phyloP scores from a whole-genome alignment of 2,797 vertebrate genomes.

The Cossypha dichroa region DNA sequence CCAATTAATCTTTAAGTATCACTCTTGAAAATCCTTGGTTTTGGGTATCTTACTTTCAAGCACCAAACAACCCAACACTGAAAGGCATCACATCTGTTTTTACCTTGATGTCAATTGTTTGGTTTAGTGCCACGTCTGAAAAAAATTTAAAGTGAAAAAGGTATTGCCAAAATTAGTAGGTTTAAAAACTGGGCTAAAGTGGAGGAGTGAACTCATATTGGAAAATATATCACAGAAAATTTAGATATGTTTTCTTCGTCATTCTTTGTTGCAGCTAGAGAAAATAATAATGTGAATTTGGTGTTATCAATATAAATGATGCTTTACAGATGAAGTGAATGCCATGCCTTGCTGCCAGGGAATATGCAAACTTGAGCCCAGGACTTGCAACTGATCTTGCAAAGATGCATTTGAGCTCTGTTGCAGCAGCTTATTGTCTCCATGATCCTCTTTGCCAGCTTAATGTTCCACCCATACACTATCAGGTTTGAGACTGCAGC shows the following conservation, averaged over 20 bases:
- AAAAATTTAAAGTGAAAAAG: neutral
- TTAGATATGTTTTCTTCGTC: neutral
- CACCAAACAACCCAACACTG: neutral
- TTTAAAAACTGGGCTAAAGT: neutral
- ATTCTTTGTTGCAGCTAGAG: neutral
- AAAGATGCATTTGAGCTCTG: neutral
- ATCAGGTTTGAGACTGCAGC: neutral
- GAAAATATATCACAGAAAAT: neutral
- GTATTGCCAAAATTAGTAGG: neutral
- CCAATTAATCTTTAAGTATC: neutral
- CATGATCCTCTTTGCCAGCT: neutral
- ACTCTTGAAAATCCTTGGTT: neutral
- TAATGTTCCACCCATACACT: neutral
- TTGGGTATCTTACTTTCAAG: neutral
- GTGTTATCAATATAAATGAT: neutral
- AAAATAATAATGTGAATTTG: neutral
- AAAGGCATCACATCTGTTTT: neutral
- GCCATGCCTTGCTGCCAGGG: neutral
- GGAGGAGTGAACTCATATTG: neutral
- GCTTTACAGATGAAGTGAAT: neutral
- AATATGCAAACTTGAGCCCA: neutral
- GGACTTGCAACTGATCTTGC: neutral
- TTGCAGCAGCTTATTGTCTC: neutral
- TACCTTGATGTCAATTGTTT: neutral
- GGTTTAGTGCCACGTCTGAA: neutral